Evolutionary conservation across 2,888 invertebrate genomes (phyloP), one percentile per base, ranked within the genome.

Genomic region (Esperia sulphurella): DNA sequence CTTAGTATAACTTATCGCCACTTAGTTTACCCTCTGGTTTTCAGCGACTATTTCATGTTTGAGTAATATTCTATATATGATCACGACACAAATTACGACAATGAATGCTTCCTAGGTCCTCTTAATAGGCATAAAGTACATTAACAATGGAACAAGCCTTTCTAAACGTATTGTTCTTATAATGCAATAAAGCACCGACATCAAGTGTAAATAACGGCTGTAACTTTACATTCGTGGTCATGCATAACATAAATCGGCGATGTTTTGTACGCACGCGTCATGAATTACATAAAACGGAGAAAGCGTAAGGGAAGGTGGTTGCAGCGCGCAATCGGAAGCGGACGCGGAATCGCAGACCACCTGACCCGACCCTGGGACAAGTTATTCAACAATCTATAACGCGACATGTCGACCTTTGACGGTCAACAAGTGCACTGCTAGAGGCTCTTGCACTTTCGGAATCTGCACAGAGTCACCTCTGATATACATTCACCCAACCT

Each of bases 351-450:
- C 61, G 60, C 55, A 50, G 64, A 68, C 65, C 68, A 75, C 62
- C 68, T 77, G 77, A 74, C 67, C 67, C 65, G 83, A 79, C 86
- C 85, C 83, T 83, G 83, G 57, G 71, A 80, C 78, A 67, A 68
- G 83, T 83, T 75, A 72, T 77, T 72, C 77, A 77, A 83, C 81
- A 69, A 78, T 83, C 79, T 73, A 73, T 71, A 72, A 63, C 70
- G 65, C 64, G 68, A 79, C 75, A 63, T 52, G 78, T 68, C 75
- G 79, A 79, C 85, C 86, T 84, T 81, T 82, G 60, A 37, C 58
- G 58, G 40, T 21, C 53, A 21, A 38, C 42, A 14, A 14, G 40
- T 54, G 48, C 45, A 37, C 9, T 37, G 46, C 43, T 45, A 49
- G 50, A 55, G 45, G 57, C 55, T 56, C 60, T 59, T 58, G 57